A percentile compares a stretch with the other conserved stretches of the same genome.
Evolutionary conservation across 2,888 invertebrate genomes (phyloP).

Genomic region (Steinernema scapterisci): DNA sequence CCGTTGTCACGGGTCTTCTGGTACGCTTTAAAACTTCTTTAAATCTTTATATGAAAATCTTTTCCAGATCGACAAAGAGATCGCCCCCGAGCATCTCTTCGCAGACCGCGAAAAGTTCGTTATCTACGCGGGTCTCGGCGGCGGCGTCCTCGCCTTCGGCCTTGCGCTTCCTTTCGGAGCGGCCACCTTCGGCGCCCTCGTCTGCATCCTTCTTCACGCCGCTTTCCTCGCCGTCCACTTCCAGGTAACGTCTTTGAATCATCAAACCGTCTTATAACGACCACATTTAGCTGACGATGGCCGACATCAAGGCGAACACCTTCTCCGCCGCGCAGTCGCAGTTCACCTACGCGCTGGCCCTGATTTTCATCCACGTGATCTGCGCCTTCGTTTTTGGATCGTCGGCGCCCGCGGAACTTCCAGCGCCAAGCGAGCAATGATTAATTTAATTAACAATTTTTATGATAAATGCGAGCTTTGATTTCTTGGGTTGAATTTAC

Average conservation of each 20-base stretch:
- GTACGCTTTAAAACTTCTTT: not conserved
- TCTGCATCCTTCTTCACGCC: conserved; percentile 37
- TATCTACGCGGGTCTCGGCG: not conserved
- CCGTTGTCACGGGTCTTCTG: conserved; percentile 9
- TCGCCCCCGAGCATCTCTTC: not conserved
- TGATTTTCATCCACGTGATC: conserved; percentile 40
- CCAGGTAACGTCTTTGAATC: conserved; percentile 42
- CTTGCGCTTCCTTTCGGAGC: conserved; percentile 9
- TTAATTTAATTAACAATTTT: too few species aligned
- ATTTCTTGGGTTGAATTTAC: too few species aligned
- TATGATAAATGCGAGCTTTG: too few species aligned
- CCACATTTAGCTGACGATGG: conserved; percentile 43
- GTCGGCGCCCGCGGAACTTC: not conserved
- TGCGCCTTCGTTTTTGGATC: conserved; percentile 37
- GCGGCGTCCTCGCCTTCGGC: not conserved
- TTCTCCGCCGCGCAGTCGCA: conserved; percentile 45
- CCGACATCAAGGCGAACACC: conserved; percentile 44
- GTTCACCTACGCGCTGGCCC: conserved; percentile 42
- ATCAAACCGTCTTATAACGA: not conserved
- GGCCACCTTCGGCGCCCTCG: not conserved
- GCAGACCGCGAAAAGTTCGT: conserved; percentile 7
- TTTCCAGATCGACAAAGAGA: not conserved
- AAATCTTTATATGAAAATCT: not conserved
- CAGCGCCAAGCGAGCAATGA: too few species aligned
- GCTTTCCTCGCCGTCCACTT: conserved; percentile 50